These are phyloP conservation scores for Nothocercus julius DNA, from an alignment of 2,113 vertebrate genomes.

Conservation along the genomic window DNA sequence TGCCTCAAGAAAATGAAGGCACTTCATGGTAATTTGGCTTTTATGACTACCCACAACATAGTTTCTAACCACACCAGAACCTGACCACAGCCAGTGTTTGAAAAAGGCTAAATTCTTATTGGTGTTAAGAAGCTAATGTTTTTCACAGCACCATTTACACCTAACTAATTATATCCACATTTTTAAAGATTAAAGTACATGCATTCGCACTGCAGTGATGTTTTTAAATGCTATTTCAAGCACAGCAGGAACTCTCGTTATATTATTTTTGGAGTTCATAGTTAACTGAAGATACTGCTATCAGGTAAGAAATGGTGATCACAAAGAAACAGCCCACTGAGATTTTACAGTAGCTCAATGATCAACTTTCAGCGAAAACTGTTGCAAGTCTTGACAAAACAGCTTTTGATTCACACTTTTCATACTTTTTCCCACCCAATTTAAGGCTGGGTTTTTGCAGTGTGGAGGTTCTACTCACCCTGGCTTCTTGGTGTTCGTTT, in stretches of 20 bases:
- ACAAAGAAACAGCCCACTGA: not conserved
- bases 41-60: not conserved
- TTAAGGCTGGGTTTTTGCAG: rapidly evolving
- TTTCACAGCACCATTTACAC: not conserved
- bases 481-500: conserved; percentile 89
- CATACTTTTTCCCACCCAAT: rapidly evolving
- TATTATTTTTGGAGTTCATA: not conserved
- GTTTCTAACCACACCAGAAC: not conserved
- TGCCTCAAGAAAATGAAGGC: not conserved
- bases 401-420: not conserved
- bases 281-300: not conserved
- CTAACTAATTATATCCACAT: not conserved
- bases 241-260: not conserved
- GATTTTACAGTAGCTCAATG: not conserved
- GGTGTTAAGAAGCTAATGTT: not conserved
- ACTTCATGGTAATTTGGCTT: not conserved
- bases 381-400: not conserved
- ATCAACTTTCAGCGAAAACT: not conserved
- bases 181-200: not conserved
- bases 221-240: conserved; percentile 4
- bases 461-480: conserved; percentile 51
- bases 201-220: not conserved
- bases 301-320: not conserved
- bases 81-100: not conserved
- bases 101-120: not conserved